Base-by-base conservation (phyloP, 2,113 vertebrate genomes). In the Eira barbara region DNA sequence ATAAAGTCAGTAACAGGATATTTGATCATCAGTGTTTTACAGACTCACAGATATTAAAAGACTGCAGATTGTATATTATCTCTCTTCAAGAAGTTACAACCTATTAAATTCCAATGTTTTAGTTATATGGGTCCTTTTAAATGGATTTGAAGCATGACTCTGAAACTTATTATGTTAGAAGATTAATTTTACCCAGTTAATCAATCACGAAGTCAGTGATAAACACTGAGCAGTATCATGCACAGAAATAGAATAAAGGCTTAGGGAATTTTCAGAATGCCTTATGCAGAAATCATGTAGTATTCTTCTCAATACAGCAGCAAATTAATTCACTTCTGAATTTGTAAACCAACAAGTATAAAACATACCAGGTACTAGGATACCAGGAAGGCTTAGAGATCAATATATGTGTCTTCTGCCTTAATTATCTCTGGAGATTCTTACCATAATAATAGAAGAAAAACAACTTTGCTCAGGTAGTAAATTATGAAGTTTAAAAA, bases 131-230 rank as follows among this genome's bases (percentile, higher is more conserved):
- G 17, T 52, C 2, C 45, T 15, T 94, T 86, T 67, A 82, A 55
- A 93, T 69, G 17, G 9, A 94, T 87, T 90, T 49, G 6, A 80
- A 86, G 29, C 29, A 65, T 79, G 8, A 76, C 11, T 52, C 52
- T 95, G 42, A 61, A 89, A 18, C 1, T 47, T 71, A 84, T 13
- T 87, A 63, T 57, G 8, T 25, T 76, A 55, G 18, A 82, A 39
- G 21, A 92, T 92, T 74, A 87, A 90, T 89, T 92, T 94, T 84
- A 92, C 7, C 17, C n/a, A 67, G 25, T 94, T 69, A 82, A 69
- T 94, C 90, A 74, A 69, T 94, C 73, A 92, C 5, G 4, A 79
- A 95, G 14, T 11, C 15, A 85, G 23, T 57, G 15, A n/a, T 89
- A 94, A 89, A 83, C 59, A 82, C 10, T 71, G 17, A 73, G 9